Evolutionary conservation across 2,797 vertebrate genomes (phyloP).

Genomic region (Parauchenoglanis punctatus): DNA sequence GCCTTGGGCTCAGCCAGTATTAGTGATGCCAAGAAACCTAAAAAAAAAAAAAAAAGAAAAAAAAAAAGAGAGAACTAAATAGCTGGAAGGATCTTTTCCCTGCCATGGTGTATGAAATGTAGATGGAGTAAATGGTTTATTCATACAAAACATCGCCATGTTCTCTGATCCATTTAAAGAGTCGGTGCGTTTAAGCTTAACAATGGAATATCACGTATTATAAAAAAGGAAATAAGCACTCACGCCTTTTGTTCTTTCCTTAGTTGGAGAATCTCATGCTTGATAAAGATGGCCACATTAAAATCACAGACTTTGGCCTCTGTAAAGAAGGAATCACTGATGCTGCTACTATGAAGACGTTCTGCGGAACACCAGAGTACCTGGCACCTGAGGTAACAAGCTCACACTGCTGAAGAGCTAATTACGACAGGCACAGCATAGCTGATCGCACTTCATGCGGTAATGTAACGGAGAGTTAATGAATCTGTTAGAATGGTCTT

Average conservation of each 20-base stretch:
- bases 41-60: conserved; percentile 74
- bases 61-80: conserved; percentile 76
- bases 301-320: conserved; percentile 97
- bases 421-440: background rate
- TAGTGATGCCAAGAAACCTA: conserved; percentile 75
- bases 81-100: conserved; percentile 67
- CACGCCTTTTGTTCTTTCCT: conserved; percentile 13
- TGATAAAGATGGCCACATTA: conserved; percentile 97
- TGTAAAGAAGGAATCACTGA: conserved; percentile 99
- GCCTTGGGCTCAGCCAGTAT: conserved; percentile 72
- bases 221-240: background rate
- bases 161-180: conserved; percentile 15
- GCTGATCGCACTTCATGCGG: background rate
- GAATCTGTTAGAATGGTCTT: conserved; percentile 3
- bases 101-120: conserved; percentile 42
- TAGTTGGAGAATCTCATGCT: conserved; percentile 98
- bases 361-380: conserved; percentile 96
- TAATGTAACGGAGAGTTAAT: conserved; percentile 13
- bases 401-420: conserved; percentile 7
- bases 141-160: conserved; percentile 24
- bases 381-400: conserved; percentile 89
- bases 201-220: background rate
- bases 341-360: conserved; percentile 97
- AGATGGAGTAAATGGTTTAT: conserved; percentile 49
- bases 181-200: background rate